Evolutionary conservation across 2,888 invertebrate genomes (phyloP), one percentile per base, ranked within the genome.

Genomic region (Creontiades dilutus): DNA sequence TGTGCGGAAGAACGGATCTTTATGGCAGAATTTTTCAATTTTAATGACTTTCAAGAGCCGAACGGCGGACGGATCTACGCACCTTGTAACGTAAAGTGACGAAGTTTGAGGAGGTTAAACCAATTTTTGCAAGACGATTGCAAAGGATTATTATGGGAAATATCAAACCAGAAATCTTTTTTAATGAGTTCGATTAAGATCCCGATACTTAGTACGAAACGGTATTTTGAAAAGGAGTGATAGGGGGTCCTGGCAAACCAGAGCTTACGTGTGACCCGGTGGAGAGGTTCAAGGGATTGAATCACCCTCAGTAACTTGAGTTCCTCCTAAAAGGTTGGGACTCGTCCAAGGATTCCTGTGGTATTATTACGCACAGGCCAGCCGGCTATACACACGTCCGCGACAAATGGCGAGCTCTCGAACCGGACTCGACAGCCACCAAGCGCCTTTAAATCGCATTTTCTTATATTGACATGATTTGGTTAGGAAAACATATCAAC

Each of bases 361-460:
- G 82, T 82, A 82, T 82, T 82, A 82, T 82, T 82, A 82, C 47
- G 82, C 82, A 52, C 82, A 82, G 82, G 52, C 82, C 82, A 47
- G 52, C 82, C 68, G 14, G 82, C 82, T 82, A 23, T 52, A 23
- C 82, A 82, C 82, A 82, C 82, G 55, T 47, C 52, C 82, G 82
- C 82, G 82, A 82, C 82, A 52, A 82, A 82, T 52, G 55, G 82
- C 82, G 52, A 82, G 82, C 37, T 47, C 78, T 78, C 68, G 23
- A 7, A 78, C 46, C 78, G 37, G 37, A 46, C 46, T 47, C 37
- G 78, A 78, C 78, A 23, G 68, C 23, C 23, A 68, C 68, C 27
- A 68, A 27, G 68, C 57, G 57, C 57, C 68, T 68, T 11, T 12
- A 48, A 16, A 52, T 52, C 16, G 52, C 52, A 52, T 52, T 37